A percentile compares a stretch with the other conserved stretches of the same genome.
phyloP scores from a whole-genome alignment of 2,797 vertebrate species.

The Sebastes melanostomus region DNA sequence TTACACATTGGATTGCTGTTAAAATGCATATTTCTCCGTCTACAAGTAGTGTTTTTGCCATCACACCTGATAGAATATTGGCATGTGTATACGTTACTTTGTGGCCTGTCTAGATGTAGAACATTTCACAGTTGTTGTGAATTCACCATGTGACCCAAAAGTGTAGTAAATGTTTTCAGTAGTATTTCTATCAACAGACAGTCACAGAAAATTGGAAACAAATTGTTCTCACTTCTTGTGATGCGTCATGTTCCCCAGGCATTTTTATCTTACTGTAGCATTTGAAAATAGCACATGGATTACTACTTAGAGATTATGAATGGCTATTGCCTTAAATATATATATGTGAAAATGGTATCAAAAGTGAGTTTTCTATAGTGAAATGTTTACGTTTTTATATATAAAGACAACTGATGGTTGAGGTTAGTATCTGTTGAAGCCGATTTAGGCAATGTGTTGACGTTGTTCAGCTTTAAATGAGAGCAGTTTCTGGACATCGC shows the following conservation, averaged over 20 bases:
- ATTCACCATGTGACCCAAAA: neutral
- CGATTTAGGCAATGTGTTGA: constrained; percentile 10
- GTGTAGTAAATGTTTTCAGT: neutral
- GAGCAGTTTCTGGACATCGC: constrained; percentile 1
- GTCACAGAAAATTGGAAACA: neutral
- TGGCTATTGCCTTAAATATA: neutral
- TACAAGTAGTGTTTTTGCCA: neutral
- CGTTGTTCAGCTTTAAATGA: constrained; percentile 12
- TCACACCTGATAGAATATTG: neutral
- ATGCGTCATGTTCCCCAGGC: neutral
- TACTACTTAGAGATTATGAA: neutral
- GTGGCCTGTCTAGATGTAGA: neutral
- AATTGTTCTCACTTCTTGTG: neutral
- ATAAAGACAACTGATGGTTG: neutral
- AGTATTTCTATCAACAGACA: neutral
- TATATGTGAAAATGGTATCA: neutral
- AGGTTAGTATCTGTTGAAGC: neutral
- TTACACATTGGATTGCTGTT: neutral
- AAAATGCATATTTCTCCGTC: neutral
- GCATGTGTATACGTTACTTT: neutral
- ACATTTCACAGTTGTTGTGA: neutral
- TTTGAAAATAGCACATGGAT: neutral
- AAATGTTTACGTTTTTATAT: neutral
- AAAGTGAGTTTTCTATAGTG: neutral
- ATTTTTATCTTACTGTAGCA: neutral